Conservation (phyloP, 2,888 invertebrate genomes). For the Drosophila neutralis region DNA sequence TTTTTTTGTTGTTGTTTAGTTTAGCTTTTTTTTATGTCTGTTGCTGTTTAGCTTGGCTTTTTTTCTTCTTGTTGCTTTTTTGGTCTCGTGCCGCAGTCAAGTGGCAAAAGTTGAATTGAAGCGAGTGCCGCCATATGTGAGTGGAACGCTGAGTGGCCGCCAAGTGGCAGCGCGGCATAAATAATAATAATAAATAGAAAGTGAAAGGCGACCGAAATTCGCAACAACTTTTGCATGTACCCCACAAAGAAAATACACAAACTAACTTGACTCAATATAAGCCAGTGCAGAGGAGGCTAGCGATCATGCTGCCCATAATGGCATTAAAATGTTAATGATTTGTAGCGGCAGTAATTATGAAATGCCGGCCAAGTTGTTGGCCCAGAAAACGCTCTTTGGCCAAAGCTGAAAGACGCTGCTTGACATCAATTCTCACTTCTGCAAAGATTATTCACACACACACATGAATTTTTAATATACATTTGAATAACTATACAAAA, state of each 20-base stretch:
- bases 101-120: conserved; percentile 57
- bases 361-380: conserved; percentile 42
- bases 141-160: conserved; percentile 14
- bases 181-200: conserved; percentile 45
- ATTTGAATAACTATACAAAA: conserved; percentile 21
- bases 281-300: conserved; percentile 13
- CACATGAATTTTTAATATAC: conserved; percentile 11
- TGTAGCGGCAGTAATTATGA: conserved; percentile 44
- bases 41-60: background rate
- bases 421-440: conserved; percentile 52
- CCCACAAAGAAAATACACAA: conserved; percentile 23
- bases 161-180: conserved; percentile 18
- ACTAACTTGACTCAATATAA: conserved; percentile 18
- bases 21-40: conserved; percentile 4
- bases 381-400: conserved; percentile 39
- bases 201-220: conserved; percentile 54
- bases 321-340: conserved; percentile 48
- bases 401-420: conserved; percentile 51
- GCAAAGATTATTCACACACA: conserved; percentile 24
- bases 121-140: conserved; percentile 43
- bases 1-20: conserved; percentile 7
- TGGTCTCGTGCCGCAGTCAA: conserved; percentile 50
- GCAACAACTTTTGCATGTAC: conserved; percentile 41
- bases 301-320: conserved; percentile 17
- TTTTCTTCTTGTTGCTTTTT: conserved; percentile 19